Conservation (phyloP, 2,797 vertebrate species). For the Microctenopoma steveboyesi region DNA sequence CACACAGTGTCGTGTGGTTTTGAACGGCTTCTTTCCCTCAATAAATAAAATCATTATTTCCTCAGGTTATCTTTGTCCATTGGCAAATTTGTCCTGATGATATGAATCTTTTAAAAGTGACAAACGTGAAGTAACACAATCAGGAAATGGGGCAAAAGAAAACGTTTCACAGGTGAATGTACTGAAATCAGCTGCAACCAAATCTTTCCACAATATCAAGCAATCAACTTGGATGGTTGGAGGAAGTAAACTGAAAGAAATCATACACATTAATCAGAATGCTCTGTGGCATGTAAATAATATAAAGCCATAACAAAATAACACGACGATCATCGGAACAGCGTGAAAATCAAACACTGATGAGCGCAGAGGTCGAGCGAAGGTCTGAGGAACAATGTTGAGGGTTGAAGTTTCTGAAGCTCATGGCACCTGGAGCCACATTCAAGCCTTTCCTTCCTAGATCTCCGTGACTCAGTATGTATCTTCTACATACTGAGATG, state of each 20-base stretch:
- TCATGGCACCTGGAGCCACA: conserved; percentile 34
- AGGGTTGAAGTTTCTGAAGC: conserved; percentile 22
- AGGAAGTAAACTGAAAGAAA: conserved; percentile 32
- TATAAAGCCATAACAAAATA: conserved; percentile 6
- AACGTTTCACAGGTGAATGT: conserved; percentile 4
- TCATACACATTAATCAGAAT: conserved; percentile 29
- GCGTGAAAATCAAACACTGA: conserved; percentile 9
- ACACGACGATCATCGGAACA: conserved; percentile 5
- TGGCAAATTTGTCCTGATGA: no score
- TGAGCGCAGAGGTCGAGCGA: conserved; percentile 43
- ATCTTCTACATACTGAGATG: conserved; percentile 37
- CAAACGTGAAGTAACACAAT: no score
- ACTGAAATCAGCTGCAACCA: conserved; percentile 27
- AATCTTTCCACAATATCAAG: conserved; percentile 8
- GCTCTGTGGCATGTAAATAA: neutral
- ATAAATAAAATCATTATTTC: no score
- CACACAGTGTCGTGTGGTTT: no score
- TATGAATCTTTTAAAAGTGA: no score
- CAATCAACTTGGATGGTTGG: conserved; percentile 62
- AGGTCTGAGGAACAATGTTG: conserved; percentile 38
- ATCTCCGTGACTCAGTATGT: conserved; percentile 4
- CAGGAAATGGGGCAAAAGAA: no score
- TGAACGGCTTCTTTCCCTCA: no score
- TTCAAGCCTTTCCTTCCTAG: conserved; percentile 16
- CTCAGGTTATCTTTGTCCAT: no score